Evolutionary conservation across 2,888 invertebrate genomes (phyloP), one percentile per base, ranked within the genome.

Genomic region (Drosophila stalkeri): DNA sequence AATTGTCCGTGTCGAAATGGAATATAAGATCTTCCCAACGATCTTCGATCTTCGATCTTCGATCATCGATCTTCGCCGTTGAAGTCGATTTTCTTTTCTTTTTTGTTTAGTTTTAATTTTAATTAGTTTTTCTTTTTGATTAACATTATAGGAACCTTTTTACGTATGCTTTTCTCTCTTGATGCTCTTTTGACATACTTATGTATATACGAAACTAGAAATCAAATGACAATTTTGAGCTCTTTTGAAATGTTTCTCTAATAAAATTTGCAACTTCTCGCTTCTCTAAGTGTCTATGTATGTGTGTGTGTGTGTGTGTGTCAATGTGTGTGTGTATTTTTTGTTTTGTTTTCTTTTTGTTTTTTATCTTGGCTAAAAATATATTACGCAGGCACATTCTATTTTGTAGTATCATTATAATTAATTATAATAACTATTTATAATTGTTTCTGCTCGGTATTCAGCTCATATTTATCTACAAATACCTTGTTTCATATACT

Each of bases 111-210:
- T 23, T 54, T 54, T 54, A 54, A 11, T 54, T 91, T 91, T 91
- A 89, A 90, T 92, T 91, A 91, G 54, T 75, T 70, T 74, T 72
- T 31, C 43, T 71, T 80, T 91, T 91, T 91, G 90, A 92, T 92
- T 91, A 91, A 90, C 91, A 92, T 92, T 91, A 91, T 92, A 93
- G 93, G 93, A 93, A 93, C 93, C 91, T 90, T 92, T 91, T 93
- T 92, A 92, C 91, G 91, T 92, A 91, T 91, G 86, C 85, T 83
- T 75, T 84, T 64, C 52, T 54, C 52, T 43, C 77, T 35, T 23
- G 33, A 35, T 52, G 37, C 55, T 41, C 39, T 55, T 3, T 27
- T 6, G 20, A 37, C 54, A 23, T 54, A 16, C 54, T 39, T 57
- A 35, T 27, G 51, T 47, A 59, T 27, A 55, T 47, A 59, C n/a